Evolutionary conservation across 2,888 invertebrate genomes (phyloP).

Genomic region (Agrotis clavis): DNA sequence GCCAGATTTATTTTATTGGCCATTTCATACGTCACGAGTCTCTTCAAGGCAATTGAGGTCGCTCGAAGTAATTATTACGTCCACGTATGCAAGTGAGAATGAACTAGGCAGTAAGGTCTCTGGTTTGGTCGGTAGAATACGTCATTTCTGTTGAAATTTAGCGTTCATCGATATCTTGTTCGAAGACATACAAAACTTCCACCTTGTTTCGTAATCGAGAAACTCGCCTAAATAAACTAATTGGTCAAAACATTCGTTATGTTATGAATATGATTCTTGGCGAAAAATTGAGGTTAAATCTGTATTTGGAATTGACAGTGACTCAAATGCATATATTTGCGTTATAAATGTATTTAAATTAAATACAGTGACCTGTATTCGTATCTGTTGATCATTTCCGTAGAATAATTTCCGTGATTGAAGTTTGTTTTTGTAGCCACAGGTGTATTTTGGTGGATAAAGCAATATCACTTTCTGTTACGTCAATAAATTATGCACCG

Average conservation of each 20-base stretch:
- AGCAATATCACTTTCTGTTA: conserved; percentile 21
- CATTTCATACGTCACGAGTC: conserved; percentile 27
- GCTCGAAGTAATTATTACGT: conserved; percentile 26
- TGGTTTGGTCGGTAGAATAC: conserved; percentile 22
- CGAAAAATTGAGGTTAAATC: conserved; percentile 12
- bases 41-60: conserved; percentile 33
- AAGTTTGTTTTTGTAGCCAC: not conserved
- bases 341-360: conserved; percentile 28
- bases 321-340: conserved; percentile 30
- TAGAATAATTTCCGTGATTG: not conserved
- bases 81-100: conserved; percentile 25
- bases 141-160: conserved; percentile 11
- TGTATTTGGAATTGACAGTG: conserved; percentile 26
- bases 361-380: conserved; percentile 25
- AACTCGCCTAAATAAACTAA: conserved; percentile 14
- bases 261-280: not conserved
- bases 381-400: conserved; percentile 9
- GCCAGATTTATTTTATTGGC: conserved; percentile 22
- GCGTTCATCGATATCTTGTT: conserved; percentile 11
- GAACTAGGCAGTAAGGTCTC: conserved; percentile 33
- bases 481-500: not conserved
- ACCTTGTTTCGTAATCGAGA: conserved; percentile 32
- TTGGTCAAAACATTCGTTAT: conserved; percentile 12
- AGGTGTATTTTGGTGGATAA: conserved; percentile 7
- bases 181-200: conserved; percentile 13